These are phyloP conservation scores for Pleuronectes platessa DNA, from an alignment of 2,113 vertebrate genomes.

Conservation along the genomic window DNA sequence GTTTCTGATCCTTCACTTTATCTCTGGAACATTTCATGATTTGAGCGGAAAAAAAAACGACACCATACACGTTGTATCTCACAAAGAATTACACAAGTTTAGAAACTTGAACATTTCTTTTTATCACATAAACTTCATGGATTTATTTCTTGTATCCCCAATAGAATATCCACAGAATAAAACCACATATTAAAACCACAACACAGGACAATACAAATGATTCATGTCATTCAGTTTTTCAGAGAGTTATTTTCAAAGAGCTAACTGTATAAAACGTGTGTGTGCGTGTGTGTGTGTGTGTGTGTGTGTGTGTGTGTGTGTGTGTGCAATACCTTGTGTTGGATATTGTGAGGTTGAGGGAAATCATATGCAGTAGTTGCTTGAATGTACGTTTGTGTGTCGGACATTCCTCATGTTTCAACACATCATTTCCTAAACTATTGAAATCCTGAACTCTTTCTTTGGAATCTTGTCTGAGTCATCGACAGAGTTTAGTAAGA, in stretches of 20 bases:
- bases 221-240: not conserved
- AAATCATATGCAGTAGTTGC: not conserved
- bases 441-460: not conserved
- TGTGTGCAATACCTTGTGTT: too few relatives aligned
- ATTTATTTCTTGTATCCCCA: not conserved
- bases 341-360: not conserved
- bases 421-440: not conserved
- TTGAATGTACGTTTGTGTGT: too few relatives aligned
- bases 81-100: not conserved
- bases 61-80: not conserved
- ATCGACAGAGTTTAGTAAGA: too few relatives aligned
- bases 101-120: slow-evolving; percentile 6
- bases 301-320: not conserved
- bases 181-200: not conserved
- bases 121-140: not conserved
- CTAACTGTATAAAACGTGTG: too few relatives aligned
- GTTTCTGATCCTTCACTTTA: slow-evolving; percentile 1
- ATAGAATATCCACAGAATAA: not conserved
- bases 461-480: slow-evolving; percentile 6
- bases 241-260: too few relatives aligned
- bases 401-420: too few relatives aligned
- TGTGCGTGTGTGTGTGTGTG: not conserved
- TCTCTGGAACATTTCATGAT: not conserved
- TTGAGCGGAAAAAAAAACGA: slow-evolving; percentile 4
- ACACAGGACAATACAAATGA: not conserved